Evolutionary conservation across 2,797 vertebrate species (phyloP), one percentile per base, ranked within the genome.

Genomic region (Platalea minor): DNA sequence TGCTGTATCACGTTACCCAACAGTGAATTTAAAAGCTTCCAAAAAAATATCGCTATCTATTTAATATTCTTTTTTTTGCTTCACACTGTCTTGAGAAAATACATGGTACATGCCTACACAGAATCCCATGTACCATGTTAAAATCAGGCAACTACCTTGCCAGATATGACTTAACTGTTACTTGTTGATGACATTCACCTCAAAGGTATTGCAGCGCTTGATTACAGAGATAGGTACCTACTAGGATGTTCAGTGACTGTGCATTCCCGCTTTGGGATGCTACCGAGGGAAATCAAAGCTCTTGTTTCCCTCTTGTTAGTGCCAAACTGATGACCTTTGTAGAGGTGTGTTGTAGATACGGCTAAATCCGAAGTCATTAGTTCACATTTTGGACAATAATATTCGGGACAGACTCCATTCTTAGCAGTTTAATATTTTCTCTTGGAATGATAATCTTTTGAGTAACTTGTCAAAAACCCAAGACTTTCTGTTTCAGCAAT

Each of bases 101-200:
- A 11, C 2, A 4, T 39, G 8, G 8, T 33, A 10, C 1, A 0
- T 15, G 5, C 46, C 35, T 50, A 9, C 12, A 24, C 17, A 18
- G 51, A 65, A 60, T 41, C 54, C 41, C 2, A 2, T 10, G 28
- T 46, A 15, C 15, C 10, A 1, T 11, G 21, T 67, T 59, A 57
- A 76, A 85, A 69, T 17, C 60, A 26, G 64, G 4, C 14, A 78
- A 18, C 18, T 73, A 4, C 53, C 69, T 79, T 68, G 41, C 37
- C 13, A 79, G 33, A 8, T 54, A 2, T 24, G 17, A 46, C 41
- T 72, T 78, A 54, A 37, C 20, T 41, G 19, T 33, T 68, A n/a
- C 25, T 86, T 53, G 25, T 23, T 21, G 37, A 11, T 39, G 23
- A 16, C 5, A 21, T 20, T 41, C 29, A n/a, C 23, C 48, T 72